Percentiles rank a stretch among this genome's conserved stretches.
phyloP scores from a whole-genome alignment of 2,797 vertebrate species.

The Craterocephalus amniculus region DNA sequence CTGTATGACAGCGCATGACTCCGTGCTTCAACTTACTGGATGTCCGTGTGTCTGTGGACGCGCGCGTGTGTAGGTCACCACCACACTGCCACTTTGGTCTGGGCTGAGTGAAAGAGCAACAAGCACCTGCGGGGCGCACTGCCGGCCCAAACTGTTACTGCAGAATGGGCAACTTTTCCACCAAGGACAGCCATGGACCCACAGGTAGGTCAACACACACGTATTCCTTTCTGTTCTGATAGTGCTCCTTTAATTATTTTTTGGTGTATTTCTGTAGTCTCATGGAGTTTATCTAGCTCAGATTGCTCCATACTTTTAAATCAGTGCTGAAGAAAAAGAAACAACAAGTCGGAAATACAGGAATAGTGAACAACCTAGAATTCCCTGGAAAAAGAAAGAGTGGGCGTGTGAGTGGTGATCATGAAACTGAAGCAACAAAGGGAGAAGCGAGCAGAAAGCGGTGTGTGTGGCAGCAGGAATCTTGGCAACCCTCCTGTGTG shows the following conservation, averaged over 20 bases:
- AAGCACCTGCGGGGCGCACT: conserved; percentile 62
- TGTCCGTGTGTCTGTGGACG: neutral
- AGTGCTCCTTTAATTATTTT: neutral
- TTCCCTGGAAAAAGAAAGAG: conserved; percentile 28
- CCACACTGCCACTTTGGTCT: conserved; percentile 34
- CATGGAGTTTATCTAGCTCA: conserved; percentile 12
- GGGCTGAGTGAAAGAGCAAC: conserved; percentile 41
- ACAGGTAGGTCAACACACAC: conserved; percentile 68
- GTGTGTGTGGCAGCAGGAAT: conserved; percentile 51
- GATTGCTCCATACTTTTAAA: conserved; percentile 3
- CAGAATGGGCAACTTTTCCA: conserved; percentile 84
- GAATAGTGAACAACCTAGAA: conserved; percentile 3
- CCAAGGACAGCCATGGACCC: conserved; percentile 78
- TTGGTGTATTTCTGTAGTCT: conserved; percentile 5
- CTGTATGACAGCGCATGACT: conserved; percentile 13
- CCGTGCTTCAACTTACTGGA: conserved; percentile 38
- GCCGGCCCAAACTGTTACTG: conserved; percentile 40
- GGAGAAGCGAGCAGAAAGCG: conserved; percentile 39
- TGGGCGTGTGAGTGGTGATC: conserved; percentile 27
- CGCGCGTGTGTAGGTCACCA: conserved; percentile 52
- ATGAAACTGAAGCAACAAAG: conserved; percentile 57
- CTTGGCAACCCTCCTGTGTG: conserved; percentile 70
- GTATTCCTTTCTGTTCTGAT: neutral
- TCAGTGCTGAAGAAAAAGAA: neutral
- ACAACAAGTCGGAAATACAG: neutral